A percentile compares a stretch with the other conserved stretches of the same genome.
Conservation (phyloP, 2,113 vertebrate species). For the Gallinago undulata region DNA sequence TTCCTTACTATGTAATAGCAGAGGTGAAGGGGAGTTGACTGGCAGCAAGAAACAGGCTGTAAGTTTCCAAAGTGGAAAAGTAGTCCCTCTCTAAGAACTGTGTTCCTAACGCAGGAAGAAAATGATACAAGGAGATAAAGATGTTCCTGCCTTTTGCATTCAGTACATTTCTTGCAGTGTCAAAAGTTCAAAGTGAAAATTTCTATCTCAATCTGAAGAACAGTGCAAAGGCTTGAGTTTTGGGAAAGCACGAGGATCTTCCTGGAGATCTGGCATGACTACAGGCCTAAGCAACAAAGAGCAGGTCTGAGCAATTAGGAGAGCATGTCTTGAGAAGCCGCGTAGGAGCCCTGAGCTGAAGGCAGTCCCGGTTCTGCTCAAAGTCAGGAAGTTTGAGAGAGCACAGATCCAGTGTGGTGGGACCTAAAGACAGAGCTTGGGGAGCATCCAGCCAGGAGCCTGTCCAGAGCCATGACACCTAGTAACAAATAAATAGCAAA, state of each 20-base stretch:
- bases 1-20: slow-evolving; percentile 16
- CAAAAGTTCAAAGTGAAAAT: slow-evolving; percentile 1
- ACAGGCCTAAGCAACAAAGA: not conserved
- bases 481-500: slow-evolving; percentile 50
- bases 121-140: not conserved
- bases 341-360: not conserved
- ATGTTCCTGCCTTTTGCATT: not conserved
- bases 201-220: not conserved
- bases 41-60: not conserved
- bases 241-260: not conserved
- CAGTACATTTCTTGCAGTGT: not conserved
- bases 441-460: slow-evolving; percentile 16
- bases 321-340: not conserved
- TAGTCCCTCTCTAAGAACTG: not conserved
- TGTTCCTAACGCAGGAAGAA: accelerated
- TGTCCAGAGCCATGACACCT: not conserved
- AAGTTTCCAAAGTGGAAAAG: not conserved
- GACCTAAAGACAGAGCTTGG: not conserved
- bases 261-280: not conserved
- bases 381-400: not conserved
- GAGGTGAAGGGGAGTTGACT: slow-evolving; percentile 30
- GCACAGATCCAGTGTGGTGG: not conserved
- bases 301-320: not conserved
- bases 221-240: not conserved
- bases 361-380: not conserved